These are phyloP conservation scores for Lophius piscatorius DNA, from an alignment of 2,113 vertebrate genomes.

Conservation along the genomic window DNA sequence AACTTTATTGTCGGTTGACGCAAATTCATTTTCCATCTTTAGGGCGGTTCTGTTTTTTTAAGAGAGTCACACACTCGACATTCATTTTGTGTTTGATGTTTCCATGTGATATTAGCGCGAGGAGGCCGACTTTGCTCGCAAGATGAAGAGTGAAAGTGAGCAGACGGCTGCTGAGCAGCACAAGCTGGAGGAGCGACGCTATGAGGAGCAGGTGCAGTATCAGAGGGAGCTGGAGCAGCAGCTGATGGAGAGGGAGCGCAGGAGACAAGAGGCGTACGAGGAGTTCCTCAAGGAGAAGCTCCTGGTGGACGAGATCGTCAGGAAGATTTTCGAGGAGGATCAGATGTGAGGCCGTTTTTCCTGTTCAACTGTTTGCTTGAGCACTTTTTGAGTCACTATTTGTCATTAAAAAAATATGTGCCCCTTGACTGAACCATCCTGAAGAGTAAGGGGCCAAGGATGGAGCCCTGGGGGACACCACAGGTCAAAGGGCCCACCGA, in stretches of 20 bases:
- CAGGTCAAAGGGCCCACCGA: too few relatives aligned
- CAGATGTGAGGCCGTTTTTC: slow-evolving; percentile 79
- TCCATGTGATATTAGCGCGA: slow-evolving; percentile 76
- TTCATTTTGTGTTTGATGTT: not conserved
- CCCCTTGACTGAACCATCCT: too few relatives aligned
- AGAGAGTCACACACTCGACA: too few relatives aligned
- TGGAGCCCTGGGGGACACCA: too few relatives aligned
- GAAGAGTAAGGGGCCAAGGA: too few relatives aligned
- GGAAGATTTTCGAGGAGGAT: slow-evolving; percentile 93
- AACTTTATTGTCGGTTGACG: too few relatives aligned
- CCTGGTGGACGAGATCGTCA: slow-evolving; percentile 91
- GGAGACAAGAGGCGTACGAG: slow-evolving; percentile 86
- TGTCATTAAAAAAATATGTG: too few relatives aligned
- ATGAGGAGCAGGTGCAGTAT: slow-evolving; percentile 79
- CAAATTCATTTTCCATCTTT: too few relatives aligned
- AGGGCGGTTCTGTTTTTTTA: too few relatives aligned
- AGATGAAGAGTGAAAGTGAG: slow-evolving; percentile 82
- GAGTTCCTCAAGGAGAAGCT: slow-evolving; percentile 92
- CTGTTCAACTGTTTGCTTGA: too few relatives aligned
- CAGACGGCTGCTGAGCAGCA: slow-evolving; percentile 71
- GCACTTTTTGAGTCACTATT: too few relatives aligned
- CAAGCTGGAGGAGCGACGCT: slow-evolving; percentile 73
- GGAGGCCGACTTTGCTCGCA: slow-evolving; percentile 80
- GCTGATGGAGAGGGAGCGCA: slow-evolving; percentile 85
- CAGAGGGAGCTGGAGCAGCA: slow-evolving; percentile 87